Evolutionary conservation across 2,888 invertebrate species (phyloP).

Genomic region (Steinernema hermaphroditum): DNA sequence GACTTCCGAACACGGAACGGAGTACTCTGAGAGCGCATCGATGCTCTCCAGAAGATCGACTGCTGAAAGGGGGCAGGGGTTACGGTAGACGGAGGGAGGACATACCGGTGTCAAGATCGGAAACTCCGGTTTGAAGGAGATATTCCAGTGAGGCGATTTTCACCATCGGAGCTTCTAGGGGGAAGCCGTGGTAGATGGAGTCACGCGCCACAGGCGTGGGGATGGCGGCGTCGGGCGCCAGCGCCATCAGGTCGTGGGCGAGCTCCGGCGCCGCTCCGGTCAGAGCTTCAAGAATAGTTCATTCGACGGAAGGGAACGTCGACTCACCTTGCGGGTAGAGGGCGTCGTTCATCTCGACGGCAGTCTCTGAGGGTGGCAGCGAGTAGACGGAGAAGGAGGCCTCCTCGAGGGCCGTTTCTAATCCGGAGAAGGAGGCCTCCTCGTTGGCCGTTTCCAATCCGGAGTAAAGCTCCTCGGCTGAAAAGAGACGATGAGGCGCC

Average conservation of each 20-base stretch:
- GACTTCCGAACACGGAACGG: background rate
- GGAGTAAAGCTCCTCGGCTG: background rate
- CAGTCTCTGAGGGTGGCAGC: background rate
- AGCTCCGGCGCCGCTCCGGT: background rate
- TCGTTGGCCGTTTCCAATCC: background rate
- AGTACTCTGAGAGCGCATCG: conserved; percentile 17
- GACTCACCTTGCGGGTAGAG: background rate
- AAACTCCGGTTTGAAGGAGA: background rate
- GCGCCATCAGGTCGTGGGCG: background rate
- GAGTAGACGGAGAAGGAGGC: conserved; percentile 11
- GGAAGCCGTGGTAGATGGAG: background rate
- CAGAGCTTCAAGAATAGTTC: background rate
- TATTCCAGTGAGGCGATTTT: background rate
- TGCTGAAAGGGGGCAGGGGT: too few relatives aligned
- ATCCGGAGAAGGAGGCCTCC: background rate
- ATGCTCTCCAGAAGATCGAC: too few relatives aligned
- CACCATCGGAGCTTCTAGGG: background rate
- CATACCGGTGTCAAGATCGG: background rate
- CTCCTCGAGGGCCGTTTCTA: background rate
- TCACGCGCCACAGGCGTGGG: background rate
- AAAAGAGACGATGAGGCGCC: background rate
- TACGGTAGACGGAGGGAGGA: too few relatives aligned
- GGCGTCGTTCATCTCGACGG: background rate
- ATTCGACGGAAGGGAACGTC: background rate
- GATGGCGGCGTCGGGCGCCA: background rate